A percentile compares a stretch with the other conserved stretches of the same genome.
These are phyloP conservation scores for Cheumatopsyche charites DNA, from an alignment of 1,140 invertebrate species.

Conservation along the genomic window DNA sequence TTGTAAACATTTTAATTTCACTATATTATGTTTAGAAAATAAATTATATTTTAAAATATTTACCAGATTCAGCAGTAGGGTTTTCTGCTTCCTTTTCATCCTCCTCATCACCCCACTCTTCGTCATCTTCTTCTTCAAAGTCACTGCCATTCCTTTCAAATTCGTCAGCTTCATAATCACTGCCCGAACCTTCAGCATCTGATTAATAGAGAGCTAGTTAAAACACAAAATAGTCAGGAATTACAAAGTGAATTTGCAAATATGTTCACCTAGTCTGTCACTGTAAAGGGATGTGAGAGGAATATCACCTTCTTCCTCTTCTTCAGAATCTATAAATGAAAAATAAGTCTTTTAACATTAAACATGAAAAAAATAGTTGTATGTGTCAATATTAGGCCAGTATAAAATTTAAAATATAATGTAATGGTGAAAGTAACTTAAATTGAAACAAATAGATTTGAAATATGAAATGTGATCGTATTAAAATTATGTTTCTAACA, in stretches of 20 bases:
- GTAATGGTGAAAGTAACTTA: slow-evolving; percentile 20
- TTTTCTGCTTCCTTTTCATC: slow-evolving; percentile 58
- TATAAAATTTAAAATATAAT: neutral
- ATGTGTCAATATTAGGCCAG: neutral
- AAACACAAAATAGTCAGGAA: neutral
- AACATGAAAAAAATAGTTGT: neutral
- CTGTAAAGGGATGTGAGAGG: slow-evolving; percentile 76
- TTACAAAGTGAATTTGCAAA: neutral
- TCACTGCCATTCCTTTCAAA: slow-evolving; percentile 25
- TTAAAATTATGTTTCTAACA: too few species aligned
- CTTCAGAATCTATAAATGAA: slow-evolving; percentile 51
- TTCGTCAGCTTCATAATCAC: slow-evolving; percentile 64
- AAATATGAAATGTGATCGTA: neutral
- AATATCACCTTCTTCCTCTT: slow-evolving; percentile 68
- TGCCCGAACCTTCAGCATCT: slow-evolving; percentile 72
- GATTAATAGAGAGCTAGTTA: slow-evolving; percentile 7
- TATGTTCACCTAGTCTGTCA: slow-evolving; percentile 67
- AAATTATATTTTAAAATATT: too few species aligned
- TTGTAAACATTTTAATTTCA: too few species aligned
- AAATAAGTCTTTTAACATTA: slow-evolving; percentile 3
- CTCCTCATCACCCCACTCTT: slow-evolving; percentile 65
- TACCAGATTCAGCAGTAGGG: slow-evolving; percentile 37
- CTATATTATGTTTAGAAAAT: too few species aligned
- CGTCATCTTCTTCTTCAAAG: slow-evolving; percentile 70
- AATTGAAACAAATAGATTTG: neutral